Evolutionary conservation across 1,140 invertebrate species (phyloP), one percentile per base, ranked within the genome.

Genomic region (Ceratitis capitata): DNA sequence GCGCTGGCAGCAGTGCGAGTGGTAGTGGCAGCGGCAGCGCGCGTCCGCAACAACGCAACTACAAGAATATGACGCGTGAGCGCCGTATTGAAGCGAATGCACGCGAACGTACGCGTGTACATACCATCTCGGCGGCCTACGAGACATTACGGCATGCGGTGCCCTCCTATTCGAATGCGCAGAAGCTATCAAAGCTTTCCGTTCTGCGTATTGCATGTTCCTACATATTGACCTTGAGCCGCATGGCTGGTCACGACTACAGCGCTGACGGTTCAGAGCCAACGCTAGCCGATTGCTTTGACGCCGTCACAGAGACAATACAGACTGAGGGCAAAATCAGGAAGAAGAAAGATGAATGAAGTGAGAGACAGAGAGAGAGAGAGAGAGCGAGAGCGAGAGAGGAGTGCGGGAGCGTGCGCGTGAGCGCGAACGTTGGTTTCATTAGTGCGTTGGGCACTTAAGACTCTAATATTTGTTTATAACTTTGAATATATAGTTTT

Each of bases 1-100:
- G 61, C 16, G 51, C 86, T 87, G 88, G 61, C 86, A 19, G 51
- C n/a, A 88, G 83, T 58, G 35, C 14, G 14, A 19, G 51, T 19
- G 39, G 69, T 35, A 78, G 9, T 42, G 69, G 47, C 4, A 47
- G 53, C 39, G 69, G 45, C 7, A 85, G 26, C 45, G 53, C 39
- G 16, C 32, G 42, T 12, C 92, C 94, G 39, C 94, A 96, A 82
- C 96, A 97, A 88, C 95, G 97, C 86, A 98, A 98, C 91, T 98
- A 98, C 92, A 98, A 98, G 90, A 98, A 98, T 89, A 98, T 98
- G 97, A 98, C 97, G 0, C 93, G 97, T 35, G 97, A 98, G 89
- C 93, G 97, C 86, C 92, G 97, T 45, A 98, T 98, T 88, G 97
- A 99, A 92, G 98, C 98, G 0, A 99, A 99, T 89, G 98, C 97